Conservation (phyloP, 2,113 vertebrate species). For the Girardinichthys multiradiatus region DNA sequence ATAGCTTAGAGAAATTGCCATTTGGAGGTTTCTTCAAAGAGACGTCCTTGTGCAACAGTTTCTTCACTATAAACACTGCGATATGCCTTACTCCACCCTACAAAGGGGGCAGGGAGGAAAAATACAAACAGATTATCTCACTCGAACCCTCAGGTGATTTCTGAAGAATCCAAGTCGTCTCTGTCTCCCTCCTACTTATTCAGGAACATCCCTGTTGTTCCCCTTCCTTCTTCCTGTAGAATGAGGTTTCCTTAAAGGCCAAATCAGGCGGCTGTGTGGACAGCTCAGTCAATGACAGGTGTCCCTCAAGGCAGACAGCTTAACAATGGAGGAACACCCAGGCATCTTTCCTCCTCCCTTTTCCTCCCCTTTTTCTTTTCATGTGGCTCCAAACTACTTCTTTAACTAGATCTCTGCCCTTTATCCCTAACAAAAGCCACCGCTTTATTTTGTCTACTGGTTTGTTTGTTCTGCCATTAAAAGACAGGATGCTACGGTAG, state of each 20-base stretch:
- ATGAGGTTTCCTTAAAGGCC: conserved; percentile 68
- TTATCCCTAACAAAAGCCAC: conserved; percentile 61
- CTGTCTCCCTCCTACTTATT: conserved; percentile 31
- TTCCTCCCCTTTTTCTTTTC: conserved; percentile 61
- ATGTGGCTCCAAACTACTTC: conserved; percentile 54
- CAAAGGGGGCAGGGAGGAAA: conserved; percentile 46
- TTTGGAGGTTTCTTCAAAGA: conserved; percentile 28
- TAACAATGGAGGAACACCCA: conserved; percentile 71
- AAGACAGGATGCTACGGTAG: conserved; percentile 50
- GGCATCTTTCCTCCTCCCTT: conserved; percentile 49
- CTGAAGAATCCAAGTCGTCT: conserved; percentile 53
- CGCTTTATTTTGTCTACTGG: conserved; percentile 62
- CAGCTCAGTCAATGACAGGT: conserved; percentile 70
- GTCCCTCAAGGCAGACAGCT: conserved; percentile 70
- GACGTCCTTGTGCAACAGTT: conserved; percentile 44
- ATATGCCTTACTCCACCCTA: conserved; percentile 49
- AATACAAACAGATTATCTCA: conserved; percentile 74
- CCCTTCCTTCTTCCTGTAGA: conserved; percentile 64
- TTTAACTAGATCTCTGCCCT: conserved; percentile 72
- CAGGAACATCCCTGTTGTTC: conserved; percentile 59
- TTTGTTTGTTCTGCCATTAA: conserved; percentile 70
- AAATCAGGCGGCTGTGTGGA: conserved; percentile 64
- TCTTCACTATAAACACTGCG: conserved; percentile 22
- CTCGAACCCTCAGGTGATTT: conserved; percentile 66
- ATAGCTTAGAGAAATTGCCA: conserved; percentile 29